Percentiles rank a stretch among this genome's conserved stretches.
phyloP scores from a whole-genome alignment of 2,113 vertebrate species.

The Coturnix japonica region DNA sequence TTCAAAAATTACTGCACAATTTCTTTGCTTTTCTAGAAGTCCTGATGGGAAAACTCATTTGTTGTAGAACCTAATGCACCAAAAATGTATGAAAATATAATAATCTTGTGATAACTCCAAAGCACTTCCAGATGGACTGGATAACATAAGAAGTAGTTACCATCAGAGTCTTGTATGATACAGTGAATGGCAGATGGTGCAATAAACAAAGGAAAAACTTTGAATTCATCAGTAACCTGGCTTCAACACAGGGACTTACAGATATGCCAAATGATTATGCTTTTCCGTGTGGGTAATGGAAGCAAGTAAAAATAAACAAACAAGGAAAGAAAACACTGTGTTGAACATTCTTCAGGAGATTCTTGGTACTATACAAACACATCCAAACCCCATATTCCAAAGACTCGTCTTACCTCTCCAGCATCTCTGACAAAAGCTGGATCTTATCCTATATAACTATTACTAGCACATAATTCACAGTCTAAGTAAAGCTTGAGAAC shows the following conservation, averaged over 20 bases:
- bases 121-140: neutral
- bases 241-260: neutral
- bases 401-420: neutral
- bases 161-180: neutral
- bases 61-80: neutral
- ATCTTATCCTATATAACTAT: neutral
- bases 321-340: neutral
- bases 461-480: neutral
- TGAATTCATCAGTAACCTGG: neutral
- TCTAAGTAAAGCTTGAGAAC: neutral
- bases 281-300: neutral
- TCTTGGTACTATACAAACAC: too few relatives aligned
- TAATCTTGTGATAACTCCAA: neutral
- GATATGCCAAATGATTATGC: accelerated
- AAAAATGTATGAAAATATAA: neutral
- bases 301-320: neutral
- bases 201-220: neutral
- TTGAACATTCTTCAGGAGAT: neutral
- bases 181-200: neutral
- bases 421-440: neutral
- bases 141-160: neutral
- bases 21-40: neutral
- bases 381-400: neutral
- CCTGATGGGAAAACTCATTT: neutral
- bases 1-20: neutral